phyloP scores from a whole-genome alignment of 2,797 vertebrate genomes.

The Scyliorhinus canicula region DNA sequence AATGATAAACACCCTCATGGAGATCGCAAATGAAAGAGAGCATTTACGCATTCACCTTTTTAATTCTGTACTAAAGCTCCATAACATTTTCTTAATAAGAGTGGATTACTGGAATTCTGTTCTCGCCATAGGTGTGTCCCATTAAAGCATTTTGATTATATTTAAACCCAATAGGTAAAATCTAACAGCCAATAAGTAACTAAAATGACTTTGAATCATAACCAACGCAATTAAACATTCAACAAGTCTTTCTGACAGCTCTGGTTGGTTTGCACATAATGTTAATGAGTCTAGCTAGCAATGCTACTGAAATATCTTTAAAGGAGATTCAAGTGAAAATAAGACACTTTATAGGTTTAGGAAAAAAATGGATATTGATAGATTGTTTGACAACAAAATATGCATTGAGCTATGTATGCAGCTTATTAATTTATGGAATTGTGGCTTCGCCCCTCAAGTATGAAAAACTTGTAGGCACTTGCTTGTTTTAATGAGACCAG shows the following conservation, averaged over 20 bases:
- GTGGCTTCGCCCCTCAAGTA: neutral
- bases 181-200: neutral
- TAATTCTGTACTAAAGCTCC: neutral
- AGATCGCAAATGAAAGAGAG: neutral
- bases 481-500: neutral
- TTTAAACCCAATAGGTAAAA: neutral
- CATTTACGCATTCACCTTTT: neutral
- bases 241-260: conserved; percentile 5
- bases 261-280: neutral
- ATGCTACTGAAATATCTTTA: neutral
- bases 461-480: neutral
- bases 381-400: neutral
- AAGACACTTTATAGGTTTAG: neutral
- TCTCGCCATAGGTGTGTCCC: neutral
- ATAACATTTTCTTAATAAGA: neutral
- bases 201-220: neutral
- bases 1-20: neutral
- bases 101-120: neutral
- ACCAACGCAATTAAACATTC: neutral
- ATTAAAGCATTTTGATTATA: neutral
- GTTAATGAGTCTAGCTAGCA: neutral
- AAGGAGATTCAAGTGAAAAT: neutral
- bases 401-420: neutral
- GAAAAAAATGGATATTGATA: neutral
- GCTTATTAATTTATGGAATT: neutral